Base-by-base conservation (phyloP, 2,797 vertebrate species). In the Rousettus madagascariensis region DNA sequence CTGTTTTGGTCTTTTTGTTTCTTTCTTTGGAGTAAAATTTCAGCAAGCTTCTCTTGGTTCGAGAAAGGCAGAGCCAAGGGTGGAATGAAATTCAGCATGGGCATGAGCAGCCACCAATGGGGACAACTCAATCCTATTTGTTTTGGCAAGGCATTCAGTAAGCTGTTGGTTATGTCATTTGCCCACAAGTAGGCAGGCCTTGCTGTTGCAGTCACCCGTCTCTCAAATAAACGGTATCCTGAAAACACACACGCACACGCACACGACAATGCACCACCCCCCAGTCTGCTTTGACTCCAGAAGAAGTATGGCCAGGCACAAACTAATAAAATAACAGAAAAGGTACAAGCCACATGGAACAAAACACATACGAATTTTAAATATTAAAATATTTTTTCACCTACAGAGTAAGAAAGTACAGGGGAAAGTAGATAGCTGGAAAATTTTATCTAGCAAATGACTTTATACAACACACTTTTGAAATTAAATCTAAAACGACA, bases 401-500 rank as follows among this genome's bases (percentile, higher is more conserved):
- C 46, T 46, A 26, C 26, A 43, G 28, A 68, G 26, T 51, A 75
- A 41, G 7, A 85, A 85, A 61, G 36, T 30, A 63, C 9, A 59
- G 36, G 24, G 20, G 69, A 85, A 85, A 28, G 41, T 4, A 4
- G 15, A 33, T 3, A 65, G 33, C 24, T 36, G 0, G 86, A 57
- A 46, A 86, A 43, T 66, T 83, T 20, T 65, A 74, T 33, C 24
- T 59, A 90, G 57, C 65, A 22, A 75, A 75, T 82, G 33, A 79
- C 17, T 43, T 86, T 80, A 89, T 16, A 75, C 24, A 61, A 46
- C 65, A 94, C 3, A 30, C 68, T 71, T 92, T 5, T 55, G 22
- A 89, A 86, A 36, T 65, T 79, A 77, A 93, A 74, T 65, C 61
- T 69, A 88, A 95, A 88, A 68, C 71, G 72, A 75, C 65, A 75